A percentile compares a stretch with the other conserved stretches of the same genome.
Conservation (phyloP, 2,113 vertebrate genomes). For the Lepisosteus oculatus region DNA sequence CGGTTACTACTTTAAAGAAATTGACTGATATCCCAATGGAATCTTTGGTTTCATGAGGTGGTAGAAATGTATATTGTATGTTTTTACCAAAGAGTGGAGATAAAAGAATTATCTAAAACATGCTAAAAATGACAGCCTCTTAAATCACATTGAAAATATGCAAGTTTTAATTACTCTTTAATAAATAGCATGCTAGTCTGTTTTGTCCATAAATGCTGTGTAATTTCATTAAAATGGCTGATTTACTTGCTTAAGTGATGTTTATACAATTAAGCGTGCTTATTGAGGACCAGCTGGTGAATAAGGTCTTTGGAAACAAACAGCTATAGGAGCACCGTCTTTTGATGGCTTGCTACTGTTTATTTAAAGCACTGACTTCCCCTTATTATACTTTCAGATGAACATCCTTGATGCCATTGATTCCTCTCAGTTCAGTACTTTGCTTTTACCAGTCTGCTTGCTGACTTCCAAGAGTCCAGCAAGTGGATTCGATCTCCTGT, state of each 20-base stretch:
- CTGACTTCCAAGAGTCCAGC: too few relatives aligned
- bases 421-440: background rate
- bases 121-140: background rate
- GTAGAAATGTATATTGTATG: background rate
- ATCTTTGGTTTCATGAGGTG: background rate
- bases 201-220: background rate
- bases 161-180: background rate
- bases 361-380: constrained; percentile 2
- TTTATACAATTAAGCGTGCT: background rate
- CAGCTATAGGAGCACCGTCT: background rate
- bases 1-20: too few relatives aligned
- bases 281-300: background rate
- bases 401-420: constrained; percentile 13
- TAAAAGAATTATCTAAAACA: background rate
- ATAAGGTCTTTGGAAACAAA: constrained; percentile 1
- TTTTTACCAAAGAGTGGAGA: background rate
- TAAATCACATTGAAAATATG: background rate
- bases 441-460: background rate
- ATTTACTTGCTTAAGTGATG: constrained; percentile 3
- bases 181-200: background rate
- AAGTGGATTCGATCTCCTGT: too few relatives aligned
- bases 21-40: background rate
- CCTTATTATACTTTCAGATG: background rate
- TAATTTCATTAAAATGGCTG: constrained; percentile 3
- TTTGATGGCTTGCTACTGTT: background rate